Conservation (phyloP, 2,113 vertebrate genomes). For the Rhea americana region DNA sequence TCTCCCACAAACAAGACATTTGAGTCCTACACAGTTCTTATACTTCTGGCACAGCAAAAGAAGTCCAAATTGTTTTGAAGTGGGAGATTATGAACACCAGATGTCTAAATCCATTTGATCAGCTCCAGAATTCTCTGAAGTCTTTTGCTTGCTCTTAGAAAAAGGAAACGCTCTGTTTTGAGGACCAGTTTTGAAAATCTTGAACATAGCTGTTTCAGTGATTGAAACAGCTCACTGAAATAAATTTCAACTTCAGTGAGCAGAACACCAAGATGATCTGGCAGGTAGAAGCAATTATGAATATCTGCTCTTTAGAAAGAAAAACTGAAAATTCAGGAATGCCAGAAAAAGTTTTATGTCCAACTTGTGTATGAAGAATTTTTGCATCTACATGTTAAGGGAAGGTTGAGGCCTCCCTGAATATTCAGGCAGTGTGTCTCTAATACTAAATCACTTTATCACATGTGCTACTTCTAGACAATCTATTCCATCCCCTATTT, state of each 20-base stretch:
- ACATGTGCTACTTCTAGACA: neutral
- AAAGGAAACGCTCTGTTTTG: conserved; percentile 6
- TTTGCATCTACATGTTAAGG: neutral
- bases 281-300: neutral
- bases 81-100: conserved; percentile 18
- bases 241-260: neutral
- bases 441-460: conserved; percentile 39
- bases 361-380: neutral
- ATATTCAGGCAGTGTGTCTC: conserved; percentile 5
- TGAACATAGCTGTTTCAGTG: neutral
- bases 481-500: neutral
- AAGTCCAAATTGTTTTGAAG: conserved; percentile 20
- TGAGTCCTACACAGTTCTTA: neutral
- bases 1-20: neutral
- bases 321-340: neutral
- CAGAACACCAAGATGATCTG: neutral
- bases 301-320: conserved; percentile 13
- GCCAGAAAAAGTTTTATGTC: neutral
- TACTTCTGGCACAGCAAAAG: neutral
- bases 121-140: conserved; percentile 26
- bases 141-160: neutral
- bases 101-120: neutral
- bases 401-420: neutral
- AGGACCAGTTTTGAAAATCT: neutral
- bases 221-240: neutral